Evolutionary conservation across 2,113 vertebrate genomes (phyloP).

Genomic region (Cygnus atratus): DNA sequence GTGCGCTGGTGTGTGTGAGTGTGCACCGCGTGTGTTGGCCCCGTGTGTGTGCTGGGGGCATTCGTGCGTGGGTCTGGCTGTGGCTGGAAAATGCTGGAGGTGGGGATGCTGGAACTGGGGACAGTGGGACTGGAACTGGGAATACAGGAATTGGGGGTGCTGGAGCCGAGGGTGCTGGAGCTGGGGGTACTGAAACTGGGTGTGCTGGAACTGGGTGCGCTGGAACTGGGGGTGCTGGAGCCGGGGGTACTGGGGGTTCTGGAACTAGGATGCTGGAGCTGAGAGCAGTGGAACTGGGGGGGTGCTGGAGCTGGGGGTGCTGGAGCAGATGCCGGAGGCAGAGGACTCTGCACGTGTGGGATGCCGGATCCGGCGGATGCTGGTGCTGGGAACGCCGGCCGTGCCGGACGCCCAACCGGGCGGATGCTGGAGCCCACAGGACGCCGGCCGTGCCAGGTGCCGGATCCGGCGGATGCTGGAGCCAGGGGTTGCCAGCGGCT

Average conservation of each 20-base stretch:
- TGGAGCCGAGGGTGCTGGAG: background rate
- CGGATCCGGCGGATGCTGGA: fast-evolving
- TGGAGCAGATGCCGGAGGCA: background rate
- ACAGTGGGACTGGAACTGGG: background rate
- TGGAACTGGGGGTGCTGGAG: too few species aligned
- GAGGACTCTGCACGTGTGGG: background rate
- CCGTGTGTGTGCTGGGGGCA: too few species aligned
- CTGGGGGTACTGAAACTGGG: background rate
- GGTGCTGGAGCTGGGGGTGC: too few species aligned
- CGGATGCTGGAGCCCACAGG: background rate
- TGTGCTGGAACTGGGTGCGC: background rate
- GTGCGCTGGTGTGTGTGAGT: too few species aligned
- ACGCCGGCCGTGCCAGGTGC: background rate
- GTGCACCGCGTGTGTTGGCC: too few species aligned
- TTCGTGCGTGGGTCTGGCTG: background rate
- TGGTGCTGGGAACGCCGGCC: too few species aligned
- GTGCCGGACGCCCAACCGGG: background rate
- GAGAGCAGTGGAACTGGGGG: background rate
- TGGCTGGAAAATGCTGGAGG: too few species aligned
- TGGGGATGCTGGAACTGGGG: background rate
- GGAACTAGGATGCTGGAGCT: background rate
- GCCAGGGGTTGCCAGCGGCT: background rate
- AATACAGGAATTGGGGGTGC: background rate
- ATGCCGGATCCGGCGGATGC: background rate
- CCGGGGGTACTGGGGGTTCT: background rate